A percentile compares a stretch with the other conserved stretches of the same genome.
These are phyloP conservation scores for Pampusana beccarii DNA, from an alignment of 2,113 vertebrate genomes.

Conservation along the genomic window DNA sequence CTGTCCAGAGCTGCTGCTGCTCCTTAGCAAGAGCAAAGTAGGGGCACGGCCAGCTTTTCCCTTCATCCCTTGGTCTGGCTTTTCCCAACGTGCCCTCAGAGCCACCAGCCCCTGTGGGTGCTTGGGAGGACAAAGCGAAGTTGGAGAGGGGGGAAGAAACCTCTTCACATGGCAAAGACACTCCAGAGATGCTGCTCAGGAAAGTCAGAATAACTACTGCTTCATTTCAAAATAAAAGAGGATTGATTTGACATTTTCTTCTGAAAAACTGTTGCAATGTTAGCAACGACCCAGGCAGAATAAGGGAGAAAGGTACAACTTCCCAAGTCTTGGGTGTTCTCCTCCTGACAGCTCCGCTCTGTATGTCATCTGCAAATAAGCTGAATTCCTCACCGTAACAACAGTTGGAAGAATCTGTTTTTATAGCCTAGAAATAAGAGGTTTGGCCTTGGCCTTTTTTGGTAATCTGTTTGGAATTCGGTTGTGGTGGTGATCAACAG, in stretches of 20 bases:
- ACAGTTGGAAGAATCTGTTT: slow-evolving; percentile 47
- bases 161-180: neutral
- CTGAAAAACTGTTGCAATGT: neutral
- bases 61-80: neutral
- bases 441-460: slow-evolving; percentile 35
- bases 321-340: neutral
- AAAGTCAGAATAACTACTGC: neutral
- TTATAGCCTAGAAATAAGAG: neutral
- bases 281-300: neutral
- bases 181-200: neutral
- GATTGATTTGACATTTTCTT: neutral
- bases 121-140: neutral
- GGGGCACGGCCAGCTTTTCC: neutral
- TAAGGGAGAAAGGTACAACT: neutral
- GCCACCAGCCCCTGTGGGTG: neutral
- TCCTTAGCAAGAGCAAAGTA: neutral
- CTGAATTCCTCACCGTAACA: neutral
- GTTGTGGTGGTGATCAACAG: slow-evolving; percentile 36
- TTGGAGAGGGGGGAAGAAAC: neutral
- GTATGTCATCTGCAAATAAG: slow-evolving; percentile 2
- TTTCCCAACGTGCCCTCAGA: neutral
- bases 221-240: neutral
- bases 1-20: neutral
- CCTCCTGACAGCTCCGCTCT: neutral
- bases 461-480: slow-evolving; percentile 63